Evolutionary conservation across 2,797 vertebrate genomes (phyloP), one percentile per base, ranked within the genome.

Genomic region (Halcyon smyrnensis): DNA sequence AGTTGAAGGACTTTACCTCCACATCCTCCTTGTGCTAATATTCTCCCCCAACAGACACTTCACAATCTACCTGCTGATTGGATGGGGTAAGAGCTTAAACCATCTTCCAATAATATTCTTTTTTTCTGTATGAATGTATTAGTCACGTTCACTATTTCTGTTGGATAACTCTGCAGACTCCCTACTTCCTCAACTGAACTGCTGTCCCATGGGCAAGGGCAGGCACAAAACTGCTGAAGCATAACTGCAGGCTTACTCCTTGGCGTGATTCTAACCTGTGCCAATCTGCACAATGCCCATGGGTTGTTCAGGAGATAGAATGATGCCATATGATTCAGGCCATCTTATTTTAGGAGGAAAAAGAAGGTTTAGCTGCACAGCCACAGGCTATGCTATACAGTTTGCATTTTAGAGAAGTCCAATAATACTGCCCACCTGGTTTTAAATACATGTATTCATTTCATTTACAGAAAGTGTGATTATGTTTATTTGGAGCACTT

Each of bases 1-100:
- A 94, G 99, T 99, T 84, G 99, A 99, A 97, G 99, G 98, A 36
- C 98, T 99, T 67, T 99, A 99, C 97, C 98, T 99, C 32, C 99
- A 99, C 97, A 98, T 98, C 2, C 98, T 99, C 45, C 98, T 99
- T 43, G 96, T 98, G 78, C 97, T 98, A 77, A 98, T 99, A 94
- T 98, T 99, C 97, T 98, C 98, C 5, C 98, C 98, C 36, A 97
- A 98, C 97, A 97, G 98, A 70, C 98, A 98, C 97, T 98, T 99
- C 92, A 90, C 96, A 4, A 45, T 98, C 94, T 99, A 99, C 91
- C 97, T 99, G 93, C 98, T 99, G 83, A 98, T 99, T 20, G 99
- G 99, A 96, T 99, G 99, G 99, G 99, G 99, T 99, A 97, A 97
- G 98, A 54, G 39, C 16, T 77, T 34, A 8, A 84, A 84, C 16